Evolutionary conservation across 2,797 vertebrate genomes (phyloP).

Genomic region (Argya squamiceps): DNA sequence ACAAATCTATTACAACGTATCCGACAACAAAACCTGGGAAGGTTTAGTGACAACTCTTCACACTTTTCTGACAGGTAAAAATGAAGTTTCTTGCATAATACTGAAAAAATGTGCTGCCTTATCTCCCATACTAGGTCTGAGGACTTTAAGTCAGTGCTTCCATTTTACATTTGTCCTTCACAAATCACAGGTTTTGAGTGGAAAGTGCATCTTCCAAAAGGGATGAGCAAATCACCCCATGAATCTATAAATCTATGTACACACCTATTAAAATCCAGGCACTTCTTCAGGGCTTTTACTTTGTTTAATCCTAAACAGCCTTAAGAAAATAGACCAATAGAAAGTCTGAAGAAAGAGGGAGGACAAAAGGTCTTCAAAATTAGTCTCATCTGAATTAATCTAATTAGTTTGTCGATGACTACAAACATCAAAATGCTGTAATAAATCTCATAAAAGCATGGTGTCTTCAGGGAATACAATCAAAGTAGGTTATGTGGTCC

Average conservation of each 20-base stretch:
- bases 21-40: slow-evolving; percentile 77
- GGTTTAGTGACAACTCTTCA: slow-evolving; percentile 75
- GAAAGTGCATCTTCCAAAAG: not conserved
- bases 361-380: not conserved
- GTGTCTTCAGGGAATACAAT: not conserved
- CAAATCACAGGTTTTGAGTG: not conserved
- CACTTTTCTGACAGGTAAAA: slow-evolving; percentile 81
- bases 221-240: not conserved
- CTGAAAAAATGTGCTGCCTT: not conserved
- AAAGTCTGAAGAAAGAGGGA: not conserved
- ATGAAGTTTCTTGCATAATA: not conserved
- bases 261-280: not conserved
- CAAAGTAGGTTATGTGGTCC: not conserved
- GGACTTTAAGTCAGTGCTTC: not conserved
- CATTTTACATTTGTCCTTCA: not conserved
- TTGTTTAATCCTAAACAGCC: not conserved
- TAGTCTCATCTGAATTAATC: not conserved
- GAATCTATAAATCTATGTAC: not conserved
- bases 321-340: not conserved
- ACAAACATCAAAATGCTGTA: not conserved
- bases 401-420: not conserved
- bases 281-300: not conserved
- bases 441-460: not conserved
- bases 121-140: not conserved
- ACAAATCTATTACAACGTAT: slow-evolving; percentile 83